Percentiles rank a stretch among this genome's conserved stretches.
These are phyloP conservation scores for Sus cebifrons DNA, from an alignment of 2,797 vertebrate genomes.

Conservation along the genomic window DNA sequence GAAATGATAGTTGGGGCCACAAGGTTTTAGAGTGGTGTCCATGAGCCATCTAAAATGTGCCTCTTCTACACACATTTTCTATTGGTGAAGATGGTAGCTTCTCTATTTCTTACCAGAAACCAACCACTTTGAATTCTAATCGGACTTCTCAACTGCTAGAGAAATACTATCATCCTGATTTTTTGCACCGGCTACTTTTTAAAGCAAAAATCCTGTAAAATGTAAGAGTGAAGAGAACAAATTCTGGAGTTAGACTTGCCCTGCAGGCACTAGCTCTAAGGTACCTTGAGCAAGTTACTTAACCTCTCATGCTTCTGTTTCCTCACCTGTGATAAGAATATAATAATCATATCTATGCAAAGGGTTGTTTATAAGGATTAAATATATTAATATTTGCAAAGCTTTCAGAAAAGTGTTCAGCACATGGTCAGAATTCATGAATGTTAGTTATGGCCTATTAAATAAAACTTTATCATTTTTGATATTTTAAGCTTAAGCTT, in stretches of 20 bases:
- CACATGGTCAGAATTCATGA: background rate
- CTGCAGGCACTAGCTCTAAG: background rate
- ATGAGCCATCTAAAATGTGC: background rate
- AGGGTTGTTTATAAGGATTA: background rate
- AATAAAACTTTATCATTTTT: background rate
- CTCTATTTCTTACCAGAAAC: background rate
- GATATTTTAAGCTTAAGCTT: background rate
- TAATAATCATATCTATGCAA: background rate
- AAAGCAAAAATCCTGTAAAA: background rate
- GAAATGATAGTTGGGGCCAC: background rate
- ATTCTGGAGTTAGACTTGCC: background rate
- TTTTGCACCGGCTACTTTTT: background rate
- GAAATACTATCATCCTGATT: background rate
- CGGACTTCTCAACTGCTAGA: background rate
- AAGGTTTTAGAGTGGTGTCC: background rate
- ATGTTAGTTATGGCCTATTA: background rate
- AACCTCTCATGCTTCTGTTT: background rate
- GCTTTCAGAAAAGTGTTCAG: background rate
- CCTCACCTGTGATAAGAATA: background rate
- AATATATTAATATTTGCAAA: constrained; percentile 3
- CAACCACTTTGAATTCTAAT: background rate
- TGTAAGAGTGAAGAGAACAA: background rate
- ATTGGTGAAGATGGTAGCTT: background rate
- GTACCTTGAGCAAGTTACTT: background rate
- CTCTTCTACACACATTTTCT: background rate